Conservation (phyloP, 2,113 vertebrate species). For the Pygoscelis antarcticus region DNA sequence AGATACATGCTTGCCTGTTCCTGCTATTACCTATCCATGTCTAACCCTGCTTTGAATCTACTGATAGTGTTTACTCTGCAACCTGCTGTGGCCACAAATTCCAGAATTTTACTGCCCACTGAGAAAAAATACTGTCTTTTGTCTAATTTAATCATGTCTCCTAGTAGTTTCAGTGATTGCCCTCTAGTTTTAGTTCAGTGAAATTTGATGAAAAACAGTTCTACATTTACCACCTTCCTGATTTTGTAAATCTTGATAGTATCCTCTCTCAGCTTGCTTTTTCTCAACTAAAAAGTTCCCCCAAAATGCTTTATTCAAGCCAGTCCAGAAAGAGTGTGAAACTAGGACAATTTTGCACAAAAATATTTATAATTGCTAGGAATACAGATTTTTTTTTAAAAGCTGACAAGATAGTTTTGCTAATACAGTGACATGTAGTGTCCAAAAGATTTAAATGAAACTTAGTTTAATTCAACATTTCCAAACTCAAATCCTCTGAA, state of each 20-base stretch:
- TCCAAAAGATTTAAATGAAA: neutral
- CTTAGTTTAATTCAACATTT: neutral
- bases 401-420: neutral
- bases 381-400: neutral
- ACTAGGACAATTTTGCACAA: neutral
- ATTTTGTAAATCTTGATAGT: neutral
- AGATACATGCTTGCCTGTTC: fast-evolving
- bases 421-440: neutral
- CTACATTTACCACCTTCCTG: neutral
- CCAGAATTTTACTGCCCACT: neutral
- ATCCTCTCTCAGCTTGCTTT: neutral
- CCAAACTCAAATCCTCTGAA: neutral
- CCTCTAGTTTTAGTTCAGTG: neutral
- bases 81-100: neutral
- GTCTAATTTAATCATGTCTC: neutral
- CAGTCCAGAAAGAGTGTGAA: neutral
- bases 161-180: neutral
- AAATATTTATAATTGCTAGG: neutral
- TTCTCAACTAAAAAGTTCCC: neutral
- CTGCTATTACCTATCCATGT: neutral
- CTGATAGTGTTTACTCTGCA: neutral
- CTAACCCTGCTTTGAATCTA: neutral
- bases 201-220: neutral
- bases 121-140: neutral
- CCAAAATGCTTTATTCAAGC: neutral